Percentiles rank a stretch among this genome's conserved stretches.
These are phyloP conservation scores for Hydrophis major DNA, from an alignment of 2,797 vertebrate species.

Conservation along the genomic window DNA sequence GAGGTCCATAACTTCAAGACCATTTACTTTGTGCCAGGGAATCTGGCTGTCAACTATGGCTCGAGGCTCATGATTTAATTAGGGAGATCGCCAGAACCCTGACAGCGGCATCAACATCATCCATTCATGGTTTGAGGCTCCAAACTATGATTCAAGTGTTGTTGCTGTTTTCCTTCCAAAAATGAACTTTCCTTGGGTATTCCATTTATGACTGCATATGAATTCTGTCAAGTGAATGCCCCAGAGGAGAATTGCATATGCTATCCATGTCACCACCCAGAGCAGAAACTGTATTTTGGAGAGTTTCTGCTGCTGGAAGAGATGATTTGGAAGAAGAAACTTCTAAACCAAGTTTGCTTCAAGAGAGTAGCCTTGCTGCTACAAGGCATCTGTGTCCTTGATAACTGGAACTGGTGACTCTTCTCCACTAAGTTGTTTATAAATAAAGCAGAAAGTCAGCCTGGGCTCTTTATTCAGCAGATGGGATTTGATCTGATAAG, in stretches of 20 bases:
- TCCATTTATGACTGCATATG: slow-evolving; percentile 33
- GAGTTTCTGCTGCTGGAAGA: slow-evolving; percentile 17
- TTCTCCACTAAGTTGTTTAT: slow-evolving; percentile 71
- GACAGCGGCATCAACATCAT: not conserved
- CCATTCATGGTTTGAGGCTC: slow-evolving; percentile 1
- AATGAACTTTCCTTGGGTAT: slow-evolving; percentile 36
- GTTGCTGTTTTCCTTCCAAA: not conserved
- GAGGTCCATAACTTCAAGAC: slow-evolving; percentile 9
- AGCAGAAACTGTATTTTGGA: not conserved
- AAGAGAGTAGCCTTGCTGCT: slow-evolving; percentile 23
- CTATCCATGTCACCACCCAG: not conserved
- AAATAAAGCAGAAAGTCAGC: slow-evolving; percentile 88
- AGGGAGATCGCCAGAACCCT: too few relatives aligned
- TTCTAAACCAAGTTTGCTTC: slow-evolving; percentile 21
- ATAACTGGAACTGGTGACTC: slow-evolving; percentile 54
- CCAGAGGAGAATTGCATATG: slow-evolving; percentile 18
- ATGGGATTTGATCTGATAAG: slow-evolving; percentile 82
- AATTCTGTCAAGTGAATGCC: slow-evolving; percentile 25
- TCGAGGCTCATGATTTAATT: too few relatives aligned
- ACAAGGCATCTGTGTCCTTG: slow-evolving; percentile 70
- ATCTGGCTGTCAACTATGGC: not conserved
- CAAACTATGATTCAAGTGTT: slow-evolving; percentile 51
- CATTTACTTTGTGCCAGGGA: slow-evolving; percentile 19
- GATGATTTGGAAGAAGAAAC: slow-evolving; percentile 19
- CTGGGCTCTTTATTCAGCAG: slow-evolving; percentile 79